phyloP scores from a whole-genome alignment of 2,113 vertebrate genomes.

The Chaenocephalus aceratus region DNA sequence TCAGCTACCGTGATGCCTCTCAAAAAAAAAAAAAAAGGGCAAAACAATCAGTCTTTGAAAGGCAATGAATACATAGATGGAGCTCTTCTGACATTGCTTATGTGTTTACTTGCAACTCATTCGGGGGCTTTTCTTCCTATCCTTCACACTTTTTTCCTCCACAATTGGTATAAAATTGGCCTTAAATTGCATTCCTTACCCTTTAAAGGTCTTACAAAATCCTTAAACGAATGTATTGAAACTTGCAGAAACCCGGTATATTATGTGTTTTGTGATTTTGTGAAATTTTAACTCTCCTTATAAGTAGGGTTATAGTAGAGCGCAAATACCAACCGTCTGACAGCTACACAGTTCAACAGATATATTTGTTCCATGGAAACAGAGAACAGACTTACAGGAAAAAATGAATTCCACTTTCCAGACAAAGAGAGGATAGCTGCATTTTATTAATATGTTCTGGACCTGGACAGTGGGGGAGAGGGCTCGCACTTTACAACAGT shows the following conservation, averaged over 20 bases:
- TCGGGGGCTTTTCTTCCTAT: no score
- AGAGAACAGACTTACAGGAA: slow-evolving; percentile 44
- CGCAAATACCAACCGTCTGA: slow-evolving; percentile 48
- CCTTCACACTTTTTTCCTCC: no score
- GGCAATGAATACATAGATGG: no score
- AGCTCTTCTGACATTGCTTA: no score
- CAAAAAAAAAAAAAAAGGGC: no score
- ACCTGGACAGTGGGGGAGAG: slow-evolving; percentile 24
- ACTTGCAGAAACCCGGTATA: neutral
- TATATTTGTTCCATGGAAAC: slow-evolving; percentile 10
- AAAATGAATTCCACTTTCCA: slow-evolving; percentile 54
- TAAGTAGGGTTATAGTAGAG: slow-evolving; percentile 3
- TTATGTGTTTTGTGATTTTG: neutral
- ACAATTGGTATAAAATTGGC: no score
- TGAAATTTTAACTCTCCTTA: neutral
- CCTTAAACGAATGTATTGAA: no score
- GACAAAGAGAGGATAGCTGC: slow-evolving; percentile 30
- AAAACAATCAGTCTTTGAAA: no score
- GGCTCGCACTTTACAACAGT: slow-evolving; percentile 41
- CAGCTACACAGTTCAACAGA: slow-evolving; percentile 14
- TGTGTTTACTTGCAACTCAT: no score
- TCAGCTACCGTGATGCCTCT: no score
- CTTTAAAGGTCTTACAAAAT: no score
- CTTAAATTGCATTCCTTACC: no score
- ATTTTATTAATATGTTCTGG: slow-evolving; percentile 39